Conservation (phyloP, 2,888 invertebrate species). For the Nomada lathburiana region DNA sequence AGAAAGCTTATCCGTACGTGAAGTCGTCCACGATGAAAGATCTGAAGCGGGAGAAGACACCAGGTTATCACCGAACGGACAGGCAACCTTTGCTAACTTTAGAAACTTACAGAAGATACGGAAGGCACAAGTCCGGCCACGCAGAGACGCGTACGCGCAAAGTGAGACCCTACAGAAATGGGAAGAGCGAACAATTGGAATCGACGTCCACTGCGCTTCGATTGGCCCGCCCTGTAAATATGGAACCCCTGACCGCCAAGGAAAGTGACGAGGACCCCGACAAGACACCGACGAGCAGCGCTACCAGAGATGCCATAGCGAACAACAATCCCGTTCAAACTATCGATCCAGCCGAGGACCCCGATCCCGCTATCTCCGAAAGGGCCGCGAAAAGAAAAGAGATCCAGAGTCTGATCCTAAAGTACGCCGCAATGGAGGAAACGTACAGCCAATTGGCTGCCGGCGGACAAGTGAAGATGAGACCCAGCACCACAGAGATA, state of each 20-base stretch:
- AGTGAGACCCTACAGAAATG: conserved; percentile 86
- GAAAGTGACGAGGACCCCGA: conserved; percentile 79
- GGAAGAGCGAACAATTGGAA: conserved; percentile 88
- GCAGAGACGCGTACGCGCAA: conserved; percentile 77
- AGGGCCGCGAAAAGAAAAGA: conserved; percentile 93
- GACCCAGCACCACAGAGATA: conserved; percentile 76
- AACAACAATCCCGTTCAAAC: conserved; percentile 78
- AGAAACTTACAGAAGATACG: conserved; percentile 75
- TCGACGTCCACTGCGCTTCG: conserved; percentile 77
- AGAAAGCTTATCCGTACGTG: conserved; percentile 88
- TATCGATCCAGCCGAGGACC: conserved; percentile 82
- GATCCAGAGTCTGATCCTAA: conserved; percentile 92
- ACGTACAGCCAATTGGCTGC: conserved; percentile 87
- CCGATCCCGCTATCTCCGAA: conserved; percentile 88
- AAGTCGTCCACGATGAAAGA: conserved; percentile 80
- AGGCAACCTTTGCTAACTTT: conserved; percentile 86
- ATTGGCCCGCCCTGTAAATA: conserved; percentile 85
- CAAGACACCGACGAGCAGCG: conserved; percentile 77
- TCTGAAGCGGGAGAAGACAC: conserved; percentile 87
- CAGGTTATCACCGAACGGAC: conserved; percentile 82
- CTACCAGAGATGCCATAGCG: conserved; percentile 52
- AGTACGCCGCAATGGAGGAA: conserved; percentile 92
- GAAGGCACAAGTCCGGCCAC: conserved; percentile 85
- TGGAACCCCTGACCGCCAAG: conserved; percentile 74
- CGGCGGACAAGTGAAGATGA: conserved; percentile 77